Conservation (phyloP, 2,113 vertebrate genomes). For the Microtus montanus region DNA sequence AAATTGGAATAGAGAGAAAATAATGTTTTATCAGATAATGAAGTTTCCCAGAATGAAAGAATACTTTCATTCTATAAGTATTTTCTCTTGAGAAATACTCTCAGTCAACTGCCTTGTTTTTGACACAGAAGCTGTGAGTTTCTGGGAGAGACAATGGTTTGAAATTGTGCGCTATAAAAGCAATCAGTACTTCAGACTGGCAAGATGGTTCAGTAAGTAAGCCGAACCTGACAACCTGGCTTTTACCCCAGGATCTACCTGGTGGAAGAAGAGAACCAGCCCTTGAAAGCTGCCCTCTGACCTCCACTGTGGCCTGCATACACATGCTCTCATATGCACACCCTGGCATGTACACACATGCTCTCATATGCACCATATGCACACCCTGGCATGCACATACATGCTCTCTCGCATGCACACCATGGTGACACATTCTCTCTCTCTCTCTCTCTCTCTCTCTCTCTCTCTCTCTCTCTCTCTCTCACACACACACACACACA, state of each 20-base stretch:
- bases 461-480: too few relatives aligned
- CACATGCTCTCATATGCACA: neutral
- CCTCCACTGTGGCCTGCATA: neutral
- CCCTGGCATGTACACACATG: neutral
- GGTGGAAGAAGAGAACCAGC: neutral
- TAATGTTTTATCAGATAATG: neutral
- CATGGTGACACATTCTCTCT: neutral
- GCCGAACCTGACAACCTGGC: neutral
- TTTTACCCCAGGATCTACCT: neutral
- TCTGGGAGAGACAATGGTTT: neutral
- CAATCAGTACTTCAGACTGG: neutral
- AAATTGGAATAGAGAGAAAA: neutral
- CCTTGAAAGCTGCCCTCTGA: neutral
- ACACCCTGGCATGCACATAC: neutral
- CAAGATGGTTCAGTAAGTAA: neutral
- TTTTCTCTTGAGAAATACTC: constrained; percentile 9
- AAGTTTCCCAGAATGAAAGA: neutral
- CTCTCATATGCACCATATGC: neutral
- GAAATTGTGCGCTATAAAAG: neutral
- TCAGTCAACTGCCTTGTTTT: neutral
- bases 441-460: too few relatives aligned
- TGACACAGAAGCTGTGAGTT: neutral
- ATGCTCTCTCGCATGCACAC: neutral
- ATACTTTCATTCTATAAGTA: constrained; percentile 10
- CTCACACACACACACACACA: neutral